Percentiles rank a stretch among this genome's conserved stretches.
Evolutionary conservation across 2,113 vertebrate species (phyloP).

Genomic region (Loxodonta africana): DNA sequence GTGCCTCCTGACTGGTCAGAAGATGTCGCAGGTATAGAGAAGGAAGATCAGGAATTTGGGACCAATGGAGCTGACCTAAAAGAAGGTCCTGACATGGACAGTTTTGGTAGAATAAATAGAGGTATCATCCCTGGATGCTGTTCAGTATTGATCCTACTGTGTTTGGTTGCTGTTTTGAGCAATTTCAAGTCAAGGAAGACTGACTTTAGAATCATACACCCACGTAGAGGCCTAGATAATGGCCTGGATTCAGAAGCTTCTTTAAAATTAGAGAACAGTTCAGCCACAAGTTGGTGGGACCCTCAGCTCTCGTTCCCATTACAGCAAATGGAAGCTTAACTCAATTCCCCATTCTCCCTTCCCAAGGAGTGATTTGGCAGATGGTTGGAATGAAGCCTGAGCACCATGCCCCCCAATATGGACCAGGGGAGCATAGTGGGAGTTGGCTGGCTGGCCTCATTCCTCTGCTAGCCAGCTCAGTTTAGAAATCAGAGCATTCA

Average conservation of each 20-base stretch:
- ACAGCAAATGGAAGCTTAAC: not conserved
- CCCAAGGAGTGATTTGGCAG: not conserved
- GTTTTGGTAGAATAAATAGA: not conserved
- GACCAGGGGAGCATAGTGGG: not conserved
- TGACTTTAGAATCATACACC: too few relatives aligned
- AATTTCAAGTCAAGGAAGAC: not conserved
- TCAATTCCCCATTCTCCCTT: not conserved
- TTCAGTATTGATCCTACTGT: not conserved
- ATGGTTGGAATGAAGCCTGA: not conserved
- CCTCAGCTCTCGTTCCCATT: not conserved
- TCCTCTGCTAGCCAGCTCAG: not conserved
- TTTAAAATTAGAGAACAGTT: not conserved
- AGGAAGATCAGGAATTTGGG: not conserved
- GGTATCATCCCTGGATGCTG: not conserved
- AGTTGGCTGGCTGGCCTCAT: not conserved
- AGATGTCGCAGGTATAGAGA: not conserved
- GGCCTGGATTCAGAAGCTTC: not conserved
- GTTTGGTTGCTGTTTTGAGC: not conserved
- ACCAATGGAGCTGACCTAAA: too few relatives aligned
- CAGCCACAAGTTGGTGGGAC: not conserved
- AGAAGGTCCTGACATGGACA: not conserved
- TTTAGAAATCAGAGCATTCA: not conserved
- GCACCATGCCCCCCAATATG: rapidly evolving
- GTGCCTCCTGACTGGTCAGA: not conserved
- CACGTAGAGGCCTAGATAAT: not conserved